Evolutionary conservation across 2,888 invertebrate genomes (phyloP), one percentile per base, ranked within the genome.

Genomic region (Oxytorus armatus): DNA sequence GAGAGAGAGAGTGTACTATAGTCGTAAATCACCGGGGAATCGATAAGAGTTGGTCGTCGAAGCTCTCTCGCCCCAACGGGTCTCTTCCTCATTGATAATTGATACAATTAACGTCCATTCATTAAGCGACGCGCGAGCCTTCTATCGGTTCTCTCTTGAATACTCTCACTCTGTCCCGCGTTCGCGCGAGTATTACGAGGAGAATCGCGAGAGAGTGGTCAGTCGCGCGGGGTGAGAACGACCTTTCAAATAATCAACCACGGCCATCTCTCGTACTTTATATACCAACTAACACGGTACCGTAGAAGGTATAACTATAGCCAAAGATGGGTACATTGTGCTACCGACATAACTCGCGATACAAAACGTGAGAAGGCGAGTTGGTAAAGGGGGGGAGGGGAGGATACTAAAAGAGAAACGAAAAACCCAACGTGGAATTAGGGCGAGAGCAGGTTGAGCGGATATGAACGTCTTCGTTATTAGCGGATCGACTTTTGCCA

Each of bases 31-130:
- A 91, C 84, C 55, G 82, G 84, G 74, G 83, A 85, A 88, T 88
- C 89, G 90, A 90, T 90, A 90, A 90, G 88, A 86, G 84, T 73
- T 73, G 75, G 69, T 86, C 80, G 84, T 85, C 84, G 87, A 82
- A 81, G 82, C 81, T 65, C 82, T 85, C 82, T 74, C 77, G 85
- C 84, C 82, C 84, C 82, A 86, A 75, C 85, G 51, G n/a, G 84
- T 82, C 78, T 82, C 83, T 88, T 86, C 88, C 87, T 88, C 88
- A 88, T 89, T 90, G 89, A 90, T 90, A 89, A 90, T 90, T 89
- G 89, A 90, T 89, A 89, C 89, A 90, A 90, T 90, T 90, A 90
- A 89, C 87, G 86, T 84, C 83, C 88, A 88, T 89, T 90, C 88
- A 88, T 90, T 89, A 89, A 87, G 85, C 81, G 79, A 85, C 85